A percentile compares a stretch with the other conserved stretches of the same genome.
phyloP scores from a whole-genome alignment of 2,113 vertebrate species.

The Gymnobelideus leadbeateri region DNA sequence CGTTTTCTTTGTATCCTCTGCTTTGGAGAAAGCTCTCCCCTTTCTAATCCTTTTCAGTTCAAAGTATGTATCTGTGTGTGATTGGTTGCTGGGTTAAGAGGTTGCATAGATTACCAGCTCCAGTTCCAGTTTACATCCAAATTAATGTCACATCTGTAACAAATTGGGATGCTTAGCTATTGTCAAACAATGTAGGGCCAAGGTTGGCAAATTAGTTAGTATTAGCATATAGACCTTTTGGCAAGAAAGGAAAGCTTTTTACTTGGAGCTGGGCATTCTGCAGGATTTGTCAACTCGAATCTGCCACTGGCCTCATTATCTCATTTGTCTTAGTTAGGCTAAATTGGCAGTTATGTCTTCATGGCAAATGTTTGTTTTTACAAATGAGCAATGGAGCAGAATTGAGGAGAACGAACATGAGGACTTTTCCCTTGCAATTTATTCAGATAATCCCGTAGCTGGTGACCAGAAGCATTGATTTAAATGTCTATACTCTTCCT shows the following conservation, averaged over 20 bases:
- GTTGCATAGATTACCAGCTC: constrained; percentile 71
- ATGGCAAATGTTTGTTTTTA: constrained; percentile 88
- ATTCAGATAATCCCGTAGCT: constrained; percentile 59
- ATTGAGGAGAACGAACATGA: constrained; percentile 70
- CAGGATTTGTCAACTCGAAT: constrained; percentile 84
- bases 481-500: constrained; percentile 40
- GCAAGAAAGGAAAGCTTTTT: constrained; percentile 82
- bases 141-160: constrained; percentile 85
- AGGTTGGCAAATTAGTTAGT: constrained; percentile 86
- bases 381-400: constrained; percentile 84
- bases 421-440: constrained; percentile 56
- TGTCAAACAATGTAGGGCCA: constrained; percentile 84
- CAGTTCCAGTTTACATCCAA: constrained; percentile 81
- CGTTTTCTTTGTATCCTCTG: constrained; percentile 8
- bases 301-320: constrained; percentile 86
- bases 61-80: constrained; percentile 52
- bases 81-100: constrained; percentile 66
- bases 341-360: constrained; percentile 89
- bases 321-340: constrained; percentile 90
- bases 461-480: constrained; percentile 49
- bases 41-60: constrained; percentile 49
- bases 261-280: constrained; percentile 81
- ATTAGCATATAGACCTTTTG: constrained; percentile 90
- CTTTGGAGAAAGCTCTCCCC: constrained; percentile 55
- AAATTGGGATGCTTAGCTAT: constrained; percentile 83